Evolutionary conservation across 2,797 vertebrate species (phyloP), one percentile per base, ranked within the genome.

Genomic region (Lophius americanus): DNA sequence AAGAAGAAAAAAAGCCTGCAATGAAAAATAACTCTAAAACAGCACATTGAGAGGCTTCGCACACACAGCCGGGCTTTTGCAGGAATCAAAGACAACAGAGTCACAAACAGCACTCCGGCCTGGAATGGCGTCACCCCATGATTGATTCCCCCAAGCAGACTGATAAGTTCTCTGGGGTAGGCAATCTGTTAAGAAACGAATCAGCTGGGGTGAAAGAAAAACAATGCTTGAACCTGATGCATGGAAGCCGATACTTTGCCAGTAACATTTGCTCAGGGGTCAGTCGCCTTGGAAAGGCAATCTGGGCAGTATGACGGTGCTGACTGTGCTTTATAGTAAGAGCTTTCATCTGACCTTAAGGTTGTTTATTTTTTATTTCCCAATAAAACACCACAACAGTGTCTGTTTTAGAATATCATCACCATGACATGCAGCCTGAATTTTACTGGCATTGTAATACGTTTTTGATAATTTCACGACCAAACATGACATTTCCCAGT

Each of bases 71-170:
- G 61, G 73, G 79, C 76, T 82, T 23, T 88, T 86, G 79, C 84
- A 83, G 82, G 70, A 79, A 76, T 84, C 76, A 81, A 83, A 88
- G 88, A 92, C 91, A 86, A 87, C 87, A 90, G 85, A 91, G 86
- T 89, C 77, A 8, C 81, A 90, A 91, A 91, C 84, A 92, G 88
- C 85, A 76, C 74, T 78, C 65, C 86, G 78, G 89, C 85, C 76
- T 75, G 70, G 79, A 89, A 90, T 89, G 85, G 87, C 87, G 87
- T 90, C 76, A 73, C 64, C 79, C 69, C 61, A 70, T 91, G 92
- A 93, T 94, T 92, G 92, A 94, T 93, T 91, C 83, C 73, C 73
- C 82, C 80, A 75, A 79, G 82, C 77, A 60, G 39, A 87, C 84
- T 90, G 89, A 92, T 92, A 90, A 82, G 73, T 92, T 92, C 91